Percentiles rank a stretch among this genome's conserved stretches.
Evolutionary conservation across 1,140 invertebrate species (phyloP).

Genomic region (Zeugodacus cucurbitae): DNA sequence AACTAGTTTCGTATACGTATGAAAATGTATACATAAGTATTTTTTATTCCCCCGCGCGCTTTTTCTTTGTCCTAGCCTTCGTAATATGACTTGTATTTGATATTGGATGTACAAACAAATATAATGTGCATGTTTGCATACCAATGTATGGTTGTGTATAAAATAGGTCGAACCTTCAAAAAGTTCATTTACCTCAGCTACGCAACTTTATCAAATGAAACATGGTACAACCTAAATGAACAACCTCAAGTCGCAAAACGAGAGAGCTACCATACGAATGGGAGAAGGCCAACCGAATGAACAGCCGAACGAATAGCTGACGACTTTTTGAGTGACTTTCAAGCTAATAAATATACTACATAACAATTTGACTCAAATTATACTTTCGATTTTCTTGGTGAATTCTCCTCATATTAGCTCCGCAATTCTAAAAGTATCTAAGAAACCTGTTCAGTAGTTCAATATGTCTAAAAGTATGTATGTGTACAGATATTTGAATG

Average conservation of each 20-base stretch:
- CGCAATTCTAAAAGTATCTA: background rate
- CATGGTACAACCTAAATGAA: background rate
- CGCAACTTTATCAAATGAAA: constrained; percentile 24
- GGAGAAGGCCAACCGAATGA: constrained; percentile 40
- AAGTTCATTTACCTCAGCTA: constrained; percentile 64
- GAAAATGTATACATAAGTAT: background rate
- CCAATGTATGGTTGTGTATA: constrained; percentile 45
- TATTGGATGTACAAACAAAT: background rate
- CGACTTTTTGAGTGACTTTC: constrained; percentile 33
- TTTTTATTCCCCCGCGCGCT: background rate
- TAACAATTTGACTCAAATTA: constrained; percentile 40
- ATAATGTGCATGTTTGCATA: background rate
- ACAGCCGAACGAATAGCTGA: background rate
- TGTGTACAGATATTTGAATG: background rate
- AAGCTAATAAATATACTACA: constrained; percentile 13
- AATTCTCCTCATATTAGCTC: background rate
- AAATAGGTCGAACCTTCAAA: constrained; percentile 66
- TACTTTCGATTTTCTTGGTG: constrained; percentile 63
- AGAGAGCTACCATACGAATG: background rate
- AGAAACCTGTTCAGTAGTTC: background rate
- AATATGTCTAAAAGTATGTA: background rate
- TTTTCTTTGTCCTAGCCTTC: background rate
- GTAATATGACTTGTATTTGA: background rate
- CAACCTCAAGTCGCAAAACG: background rate
- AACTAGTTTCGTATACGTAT: background rate